Evolutionary conservation across 2,113 vertebrate species (phyloP), one percentile per base, ranked within the genome.

Genomic region (Sinocyclocheilus anshuiensis): DNA sequence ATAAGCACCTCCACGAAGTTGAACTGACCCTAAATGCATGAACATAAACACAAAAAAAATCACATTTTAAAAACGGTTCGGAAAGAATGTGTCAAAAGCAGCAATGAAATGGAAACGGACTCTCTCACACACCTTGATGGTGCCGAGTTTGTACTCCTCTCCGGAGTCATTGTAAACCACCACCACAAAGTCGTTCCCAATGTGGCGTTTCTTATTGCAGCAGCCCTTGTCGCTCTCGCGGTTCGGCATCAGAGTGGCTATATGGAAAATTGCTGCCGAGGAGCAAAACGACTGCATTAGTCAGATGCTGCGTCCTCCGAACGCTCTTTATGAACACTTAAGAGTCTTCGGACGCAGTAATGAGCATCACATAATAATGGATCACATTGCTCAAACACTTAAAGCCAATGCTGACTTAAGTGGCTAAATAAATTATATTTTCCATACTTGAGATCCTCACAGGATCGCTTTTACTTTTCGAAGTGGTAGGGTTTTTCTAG

Each of bases 121-220:
- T n/a, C 7, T 76, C 48, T 16, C 50, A 76, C 89, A 98, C 98
- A 98, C 98, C 95, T 96, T 98, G 55, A 99, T 98, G 59, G 97
- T 99, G 15, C 98, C 97, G 89, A 99, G 94, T 24, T 96, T 98
- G 87, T 99, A 99, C 50, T 97, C 97, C 89, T 99, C 98, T 9
- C 96, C 97, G 0, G 98, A 98, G 86, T 99, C 97, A 0, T 99
- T 99, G 89, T 99, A 99, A 57, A 99, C 91, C 0, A 99, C 98
- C 81, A 98, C 97, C 18, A 99, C 98, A n/a, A 98, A 99, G 87
- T 99, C 98, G 0, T 99, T 99, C 29, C 98, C 98, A 3, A 99
- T 96, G 92, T 99, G 98, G 12, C 97, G 95, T 88, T 99, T 99
- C 93, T 99, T 99, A 92, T 99, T 96, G 63, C 98, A 99, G 91